phyloP scores from a whole-genome alignment of 1,140 invertebrate species.

The Pemphigus obesinymphae region DNA sequence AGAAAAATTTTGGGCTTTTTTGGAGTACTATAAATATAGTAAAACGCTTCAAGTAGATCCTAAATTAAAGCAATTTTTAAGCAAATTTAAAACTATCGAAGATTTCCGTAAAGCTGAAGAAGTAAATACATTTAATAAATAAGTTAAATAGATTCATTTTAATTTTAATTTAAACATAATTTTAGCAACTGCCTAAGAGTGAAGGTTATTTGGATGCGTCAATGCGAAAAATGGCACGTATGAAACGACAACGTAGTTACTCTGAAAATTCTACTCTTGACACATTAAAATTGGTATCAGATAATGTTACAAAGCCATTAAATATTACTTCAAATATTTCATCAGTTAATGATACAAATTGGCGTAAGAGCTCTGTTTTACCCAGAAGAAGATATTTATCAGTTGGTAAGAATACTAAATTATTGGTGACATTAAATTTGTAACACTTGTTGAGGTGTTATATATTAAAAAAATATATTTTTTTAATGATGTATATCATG shows the following conservation, averaged over 20 bases:
- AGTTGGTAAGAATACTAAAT: slow-evolving; percentile 6
- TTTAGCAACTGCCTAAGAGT: slow-evolving; percentile 36
- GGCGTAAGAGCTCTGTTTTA: slow-evolving; percentile 23
- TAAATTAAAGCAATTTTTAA: slow-evolving; percentile 72
- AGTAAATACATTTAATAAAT: slow-evolving; percentile 49
- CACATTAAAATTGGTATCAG: not conserved
- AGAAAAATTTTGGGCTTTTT: slow-evolving; percentile 98
- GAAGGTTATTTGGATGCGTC: slow-evolving; percentile 32
- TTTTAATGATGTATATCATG: too few species aligned
- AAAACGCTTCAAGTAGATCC: slow-evolving; percentile 73
- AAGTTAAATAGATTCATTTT: not conserved
- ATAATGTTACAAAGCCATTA: not conserved
- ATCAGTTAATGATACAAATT: not conserved
- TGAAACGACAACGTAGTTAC: slow-evolving; percentile 32
- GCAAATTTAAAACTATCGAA: slow-evolving; percentile 89
- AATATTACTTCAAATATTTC: not conserved
- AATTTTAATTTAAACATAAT: not conserved
- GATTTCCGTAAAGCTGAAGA: slow-evolving; percentile 79
- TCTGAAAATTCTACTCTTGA: slow-evolving; percentile 36
- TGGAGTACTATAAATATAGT: slow-evolving; percentile 87
- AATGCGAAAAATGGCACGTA: slow-evolving; percentile 37
- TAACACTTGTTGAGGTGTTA: too few species aligned
- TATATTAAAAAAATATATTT: too few species aligned
- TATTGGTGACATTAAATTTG: too few species aligned
- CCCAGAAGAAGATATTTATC: slow-evolving; percentile 37